A percentile compares a stretch with the other conserved stretches of the same genome.
phyloP scores from a whole-genome alignment of 2,797 vertebrate species.

The Sebastes variabilis region DNA sequence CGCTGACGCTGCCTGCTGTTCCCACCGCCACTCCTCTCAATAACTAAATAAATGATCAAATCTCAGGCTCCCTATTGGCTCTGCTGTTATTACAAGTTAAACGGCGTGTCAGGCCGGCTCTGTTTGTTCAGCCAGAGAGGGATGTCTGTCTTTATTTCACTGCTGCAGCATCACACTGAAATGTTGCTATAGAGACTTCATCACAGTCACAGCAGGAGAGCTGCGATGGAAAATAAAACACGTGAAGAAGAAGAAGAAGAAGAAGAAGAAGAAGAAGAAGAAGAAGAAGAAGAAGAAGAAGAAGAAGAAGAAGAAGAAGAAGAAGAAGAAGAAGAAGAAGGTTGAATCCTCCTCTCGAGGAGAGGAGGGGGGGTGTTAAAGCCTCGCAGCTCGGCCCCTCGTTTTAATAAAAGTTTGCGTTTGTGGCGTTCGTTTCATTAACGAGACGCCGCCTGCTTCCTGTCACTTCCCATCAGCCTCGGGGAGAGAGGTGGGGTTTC shows the following conservation, averaged over 20 bases:
- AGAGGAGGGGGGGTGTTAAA: too few species aligned
- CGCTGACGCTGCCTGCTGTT: neutral
- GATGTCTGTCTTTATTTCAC: neutral
- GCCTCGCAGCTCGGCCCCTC: neutral
- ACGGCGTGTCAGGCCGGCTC: neutral
- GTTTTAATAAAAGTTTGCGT: neutral
- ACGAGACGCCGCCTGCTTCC: neutral
- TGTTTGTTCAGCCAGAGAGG: neutral
- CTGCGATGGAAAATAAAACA: neutral
- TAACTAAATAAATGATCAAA: constrained; percentile 50
- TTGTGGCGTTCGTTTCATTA: neutral
- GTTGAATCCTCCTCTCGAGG: too few species aligned
- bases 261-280: too few species aligned
- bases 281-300: too few species aligned
- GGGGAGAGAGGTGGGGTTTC: constrained; percentile 7
- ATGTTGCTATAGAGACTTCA: neutral
- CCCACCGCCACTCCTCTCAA: constrained; percentile 31
- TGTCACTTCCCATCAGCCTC: constrained; percentile 58
- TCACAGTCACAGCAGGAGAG: neutral
- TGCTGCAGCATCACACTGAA: neutral
- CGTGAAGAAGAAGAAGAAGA: neutral
- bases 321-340: too few species aligned
- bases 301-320: too few species aligned
- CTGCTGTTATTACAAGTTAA: neutral
- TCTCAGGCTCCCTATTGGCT: constrained; percentile 19